Conservation (phyloP, 2,113 vertebrate species). For the Oryzias woworae region DNA sequence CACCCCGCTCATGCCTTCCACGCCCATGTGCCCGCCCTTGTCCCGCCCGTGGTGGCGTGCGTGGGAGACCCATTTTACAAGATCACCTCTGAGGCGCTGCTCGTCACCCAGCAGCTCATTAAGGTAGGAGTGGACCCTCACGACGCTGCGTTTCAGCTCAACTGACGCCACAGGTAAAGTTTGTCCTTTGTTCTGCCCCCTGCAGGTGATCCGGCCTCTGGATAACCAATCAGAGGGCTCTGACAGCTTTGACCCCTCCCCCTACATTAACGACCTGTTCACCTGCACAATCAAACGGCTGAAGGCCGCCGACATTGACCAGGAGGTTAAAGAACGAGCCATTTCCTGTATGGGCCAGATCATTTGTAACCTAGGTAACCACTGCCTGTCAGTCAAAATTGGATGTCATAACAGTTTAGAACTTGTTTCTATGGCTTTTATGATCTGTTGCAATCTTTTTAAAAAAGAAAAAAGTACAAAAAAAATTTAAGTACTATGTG, state of each 20-base stretch:
- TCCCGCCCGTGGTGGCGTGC: constrained; percentile 94
- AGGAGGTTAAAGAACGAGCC: constrained; percentile 97
- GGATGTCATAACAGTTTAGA: too few relatives aligned
- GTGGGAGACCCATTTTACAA: constrained; percentile 99
- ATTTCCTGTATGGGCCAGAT: constrained; percentile 99
- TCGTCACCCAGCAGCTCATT: constrained; percentile 97
- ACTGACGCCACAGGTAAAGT: rapidly evolving
- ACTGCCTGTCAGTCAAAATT: too few relatives aligned
- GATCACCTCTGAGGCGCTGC: constrained; percentile 96
- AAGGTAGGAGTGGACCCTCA: constrained; percentile 66
- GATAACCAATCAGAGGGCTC: constrained; percentile 78
- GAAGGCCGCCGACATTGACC: constrained; percentile 98
- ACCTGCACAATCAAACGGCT: constrained; percentile 94
- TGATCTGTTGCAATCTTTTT: too few relatives aligned
- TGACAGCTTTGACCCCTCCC: constrained; percentile 90
- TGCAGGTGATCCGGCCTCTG: constrained; percentile 90
- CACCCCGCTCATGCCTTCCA: constrained; percentile 97
- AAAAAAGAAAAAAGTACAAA: too few relatives aligned
- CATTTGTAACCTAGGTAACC: constrained; percentile 95
- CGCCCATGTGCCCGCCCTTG: constrained; percentile 92
- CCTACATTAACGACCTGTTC: constrained; percentile 95
- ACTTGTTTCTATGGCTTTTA: too few relatives aligned
- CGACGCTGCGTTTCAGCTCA: not conserved
- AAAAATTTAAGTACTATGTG: too few relatives aligned
- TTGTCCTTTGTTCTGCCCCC: not conserved